A percentile compares a stretch with the other conserved stretches of the same genome.
Evolutionary conservation across 1,140 invertebrate species (phyloP).

Genomic region (Drosophila repletoides): DNA sequence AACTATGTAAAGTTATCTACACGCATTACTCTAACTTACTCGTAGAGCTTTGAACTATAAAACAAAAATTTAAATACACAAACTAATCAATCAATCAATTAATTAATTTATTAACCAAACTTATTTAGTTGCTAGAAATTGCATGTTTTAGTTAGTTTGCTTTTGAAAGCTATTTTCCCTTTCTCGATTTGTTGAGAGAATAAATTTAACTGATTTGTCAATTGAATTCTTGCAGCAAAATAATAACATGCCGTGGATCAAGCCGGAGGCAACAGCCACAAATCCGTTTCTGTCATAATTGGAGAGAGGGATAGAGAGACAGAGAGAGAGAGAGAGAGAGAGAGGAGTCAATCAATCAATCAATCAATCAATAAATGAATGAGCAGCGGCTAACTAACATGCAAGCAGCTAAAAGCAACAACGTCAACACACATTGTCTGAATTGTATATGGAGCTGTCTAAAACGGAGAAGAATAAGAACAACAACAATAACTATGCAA

Average conservation of each 20-base stretch:
- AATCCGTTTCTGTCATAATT: slow-evolving; percentile 82
- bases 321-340: too few species aligned
- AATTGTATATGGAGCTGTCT: slow-evolving; percentile 15
- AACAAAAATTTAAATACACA: slow-evolving; percentile 5
- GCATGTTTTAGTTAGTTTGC: slow-evolving; percentile 45
- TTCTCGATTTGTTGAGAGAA: neutral
- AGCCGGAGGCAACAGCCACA: slow-evolving; percentile 78
- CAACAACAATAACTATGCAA: slow-evolving; percentile 37
- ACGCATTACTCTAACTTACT: neutral
- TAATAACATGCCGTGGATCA: slow-evolving; percentile 81
- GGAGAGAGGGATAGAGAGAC: too few species aligned
- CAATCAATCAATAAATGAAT: slow-evolving; percentile 14
- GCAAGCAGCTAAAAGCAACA: slow-evolving; percentile 23
- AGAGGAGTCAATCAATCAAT: slow-evolving; percentile 8
- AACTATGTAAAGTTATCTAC: slow-evolving; percentile 1
- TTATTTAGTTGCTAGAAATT: slow-evolving; percentile 27
- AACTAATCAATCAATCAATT: slow-evolving; percentile 5
- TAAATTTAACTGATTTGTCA: slow-evolving; percentile 9
- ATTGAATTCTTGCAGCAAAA: slow-evolving; percentile 64
- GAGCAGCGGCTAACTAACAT: slow-evolving; percentile 10
- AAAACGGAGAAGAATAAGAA: slow-evolving; percentile 7
- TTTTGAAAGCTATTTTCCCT: slow-evolving; percentile 19
- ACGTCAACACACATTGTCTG: slow-evolving; percentile 16
- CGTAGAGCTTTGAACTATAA: neutral
- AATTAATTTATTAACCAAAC: neutral